These are phyloP conservation scores for Telmatochromis sp. DNA, from an alignment of 2,113 vertebrate species.

Conservation along the genomic window DNA sequence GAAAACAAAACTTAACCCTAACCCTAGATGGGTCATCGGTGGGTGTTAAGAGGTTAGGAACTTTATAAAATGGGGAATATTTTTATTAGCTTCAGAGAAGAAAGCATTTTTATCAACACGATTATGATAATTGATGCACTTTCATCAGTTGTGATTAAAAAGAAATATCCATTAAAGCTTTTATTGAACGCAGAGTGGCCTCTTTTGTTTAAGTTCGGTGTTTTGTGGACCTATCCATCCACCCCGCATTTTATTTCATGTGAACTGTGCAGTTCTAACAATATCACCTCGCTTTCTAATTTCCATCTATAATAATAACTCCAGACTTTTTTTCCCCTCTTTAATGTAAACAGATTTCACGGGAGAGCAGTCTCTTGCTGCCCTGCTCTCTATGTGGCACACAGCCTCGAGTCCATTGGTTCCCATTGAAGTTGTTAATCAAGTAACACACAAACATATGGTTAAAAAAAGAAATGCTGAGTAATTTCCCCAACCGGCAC, in stretches of 20 bases:
- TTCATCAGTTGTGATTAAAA: neutral
- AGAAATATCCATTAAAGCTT: neutral
- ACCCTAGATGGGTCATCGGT: neutral
- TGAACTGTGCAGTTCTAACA: fast-evolving
- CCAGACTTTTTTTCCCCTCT: neutral
- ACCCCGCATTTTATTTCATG: neutral
- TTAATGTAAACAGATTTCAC: neutral
- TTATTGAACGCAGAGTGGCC: neutral
- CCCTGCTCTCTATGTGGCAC: neutral
- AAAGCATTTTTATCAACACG: neutral
- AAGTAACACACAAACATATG: neutral
- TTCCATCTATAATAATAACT: neutral
- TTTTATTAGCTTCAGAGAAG: neutral
- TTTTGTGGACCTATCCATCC: neutral
- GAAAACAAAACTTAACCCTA: neutral
- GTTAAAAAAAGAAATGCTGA: neutral
- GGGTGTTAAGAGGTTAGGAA: neutral
- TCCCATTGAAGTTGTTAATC: neutral
- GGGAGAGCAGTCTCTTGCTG: neutral
- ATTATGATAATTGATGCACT: neutral
- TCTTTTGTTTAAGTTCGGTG: neutral
- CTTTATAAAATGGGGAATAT: neutral
- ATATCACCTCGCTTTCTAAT: neutral
- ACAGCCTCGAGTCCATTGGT: neutral
- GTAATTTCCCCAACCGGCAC: neutral